These are phyloP conservation scores for Pseudococcus jackbeardsleyi DNA, from an alignment of 2,888 invertebrate species.

Conservation along the genomic window DNA sequence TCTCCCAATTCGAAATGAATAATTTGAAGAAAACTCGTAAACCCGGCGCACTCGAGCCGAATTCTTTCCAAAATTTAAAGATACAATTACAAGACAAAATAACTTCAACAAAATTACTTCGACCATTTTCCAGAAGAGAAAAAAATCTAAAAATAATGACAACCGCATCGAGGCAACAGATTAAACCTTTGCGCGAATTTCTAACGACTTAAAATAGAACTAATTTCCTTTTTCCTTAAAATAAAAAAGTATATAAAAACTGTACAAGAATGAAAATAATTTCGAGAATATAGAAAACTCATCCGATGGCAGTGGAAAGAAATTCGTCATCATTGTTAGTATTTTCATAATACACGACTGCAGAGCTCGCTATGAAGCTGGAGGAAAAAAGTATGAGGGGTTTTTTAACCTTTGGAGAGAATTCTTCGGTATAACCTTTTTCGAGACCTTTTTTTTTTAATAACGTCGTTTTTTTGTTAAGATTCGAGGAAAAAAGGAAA, in stretches of 20 bases:
- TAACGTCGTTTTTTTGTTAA: neutral
- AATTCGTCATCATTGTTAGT: constrained; percentile 11
- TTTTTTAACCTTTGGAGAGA: constrained; percentile 11
- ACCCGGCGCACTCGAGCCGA: neutral
- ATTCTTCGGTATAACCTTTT: constrained; percentile 14
- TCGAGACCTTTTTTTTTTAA: constrained; percentile 3
- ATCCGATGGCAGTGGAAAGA: neutral
- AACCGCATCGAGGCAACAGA: neutral
- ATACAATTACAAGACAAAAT: neutral
- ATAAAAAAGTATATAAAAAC: neutral
- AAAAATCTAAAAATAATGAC: neutral
- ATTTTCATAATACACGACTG: neutral
- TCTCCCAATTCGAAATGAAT: neutral
- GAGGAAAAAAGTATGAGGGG: neutral
- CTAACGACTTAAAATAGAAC: constrained; percentile 12
- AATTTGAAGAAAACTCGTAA: neutral
- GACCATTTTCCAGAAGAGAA: neutral
- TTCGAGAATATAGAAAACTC: constrained; percentile 14
- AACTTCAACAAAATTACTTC: neutral
- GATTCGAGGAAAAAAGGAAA: neutral
- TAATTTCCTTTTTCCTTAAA: neutral
- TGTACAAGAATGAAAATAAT: neutral
- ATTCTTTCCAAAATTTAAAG: neutral
- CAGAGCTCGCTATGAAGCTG: too few relatives aligned
- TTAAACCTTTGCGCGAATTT: neutral